Percentiles rank a stretch among this genome's conserved stretches.
Evolutionary conservation across 2,888 invertebrate species (phyloP).

Genomic region (Pegoplata infirma): DNA sequence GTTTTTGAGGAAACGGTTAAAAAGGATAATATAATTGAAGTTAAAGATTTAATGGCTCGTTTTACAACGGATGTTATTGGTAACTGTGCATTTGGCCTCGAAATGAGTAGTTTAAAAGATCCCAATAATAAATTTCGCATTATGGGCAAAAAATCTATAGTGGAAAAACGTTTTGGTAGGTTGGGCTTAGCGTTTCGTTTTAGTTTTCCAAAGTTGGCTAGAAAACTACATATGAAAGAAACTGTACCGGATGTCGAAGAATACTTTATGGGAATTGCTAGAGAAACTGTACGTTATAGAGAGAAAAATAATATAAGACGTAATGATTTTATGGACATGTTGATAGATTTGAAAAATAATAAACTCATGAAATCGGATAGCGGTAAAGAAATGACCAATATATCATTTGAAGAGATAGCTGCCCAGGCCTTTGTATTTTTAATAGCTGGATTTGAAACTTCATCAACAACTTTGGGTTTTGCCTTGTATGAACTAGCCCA

Average conservation of each 20-base stretch:
- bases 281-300: conserved; percentile 73
- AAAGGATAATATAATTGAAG: conserved; percentile 70
- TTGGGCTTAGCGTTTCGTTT: conserved; percentile 49
- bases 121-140: conserved; percentile 74
- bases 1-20: conserved; percentile 64
- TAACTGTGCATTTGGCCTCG: conserved; percentile 78
- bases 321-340: conserved; percentile 78
- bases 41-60: conserved; percentile 77
- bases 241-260: conserved; percentile 61
- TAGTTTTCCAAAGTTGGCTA: conserved; percentile 58
- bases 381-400: conserved; percentile 63
- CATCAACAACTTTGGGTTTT: conserved; percentile 78
- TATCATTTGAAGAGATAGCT: conserved; percentile 77
- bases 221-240: conserved; percentile 56
- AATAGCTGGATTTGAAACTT: conserved; percentile 80
- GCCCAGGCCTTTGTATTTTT: conserved; percentile 81
- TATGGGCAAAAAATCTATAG: conserved; percentile 66
- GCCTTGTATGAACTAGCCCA: conserved; percentile 79
- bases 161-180: conserved; percentile 60
- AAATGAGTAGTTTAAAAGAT: conserved; percentile 77
- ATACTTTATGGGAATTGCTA: conserved; percentile 74
- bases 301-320: conserved; percentile 72
- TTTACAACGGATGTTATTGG: conserved; percentile 80
- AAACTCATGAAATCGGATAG: conserved; percentile 64
- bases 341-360: conserved; percentile 75